These are phyloP conservation scores for Eurystomus gularis DNA, from an alignment of 2,113 vertebrate genomes.

Conservation along the genomic window DNA sequence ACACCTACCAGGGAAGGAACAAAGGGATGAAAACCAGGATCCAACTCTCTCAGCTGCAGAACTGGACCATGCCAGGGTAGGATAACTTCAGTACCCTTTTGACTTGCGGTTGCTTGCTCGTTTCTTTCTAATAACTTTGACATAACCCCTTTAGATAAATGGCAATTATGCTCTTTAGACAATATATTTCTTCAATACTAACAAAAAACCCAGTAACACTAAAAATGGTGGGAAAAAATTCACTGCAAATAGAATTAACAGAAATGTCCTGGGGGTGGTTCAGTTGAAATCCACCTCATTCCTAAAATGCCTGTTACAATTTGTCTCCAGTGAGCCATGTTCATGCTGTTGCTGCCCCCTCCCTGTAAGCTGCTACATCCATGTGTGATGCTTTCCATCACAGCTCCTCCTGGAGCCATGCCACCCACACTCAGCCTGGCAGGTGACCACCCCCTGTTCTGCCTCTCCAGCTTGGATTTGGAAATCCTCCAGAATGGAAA, in stretches of 20 bases:
- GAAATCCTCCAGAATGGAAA: not conserved
- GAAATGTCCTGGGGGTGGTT: not conserved
- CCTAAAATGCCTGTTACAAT: not conserved
- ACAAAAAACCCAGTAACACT: not conserved
- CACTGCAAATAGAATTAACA: not conserved
- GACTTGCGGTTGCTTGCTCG: not conserved
- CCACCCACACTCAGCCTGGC: constrained; percentile 36
- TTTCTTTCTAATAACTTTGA: not conserved
- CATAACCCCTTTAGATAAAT: not conserved
- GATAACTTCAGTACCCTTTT: not conserved
- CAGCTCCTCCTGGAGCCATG: not conserved
- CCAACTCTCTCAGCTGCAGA: not conserved
- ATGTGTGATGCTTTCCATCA: not conserved
- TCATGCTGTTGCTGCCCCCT: constrained; percentile 2
- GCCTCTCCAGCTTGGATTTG: not conserved
- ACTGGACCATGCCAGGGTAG: not conserved
- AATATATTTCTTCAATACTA: not conserved
- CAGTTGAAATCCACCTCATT: not conserved
- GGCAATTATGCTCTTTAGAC: not conserved
- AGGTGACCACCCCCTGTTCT: constrained; percentile 6
- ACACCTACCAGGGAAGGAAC: not conserved
- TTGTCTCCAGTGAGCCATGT: not conserved
- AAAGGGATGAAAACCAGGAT: not conserved
- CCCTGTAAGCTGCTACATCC: constrained; percentile 12
- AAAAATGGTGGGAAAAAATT: not conserved